Evolutionary conservation across 2,113 vertebrate genomes (phyloP).

Genomic region (Silurus asotus): DNA sequence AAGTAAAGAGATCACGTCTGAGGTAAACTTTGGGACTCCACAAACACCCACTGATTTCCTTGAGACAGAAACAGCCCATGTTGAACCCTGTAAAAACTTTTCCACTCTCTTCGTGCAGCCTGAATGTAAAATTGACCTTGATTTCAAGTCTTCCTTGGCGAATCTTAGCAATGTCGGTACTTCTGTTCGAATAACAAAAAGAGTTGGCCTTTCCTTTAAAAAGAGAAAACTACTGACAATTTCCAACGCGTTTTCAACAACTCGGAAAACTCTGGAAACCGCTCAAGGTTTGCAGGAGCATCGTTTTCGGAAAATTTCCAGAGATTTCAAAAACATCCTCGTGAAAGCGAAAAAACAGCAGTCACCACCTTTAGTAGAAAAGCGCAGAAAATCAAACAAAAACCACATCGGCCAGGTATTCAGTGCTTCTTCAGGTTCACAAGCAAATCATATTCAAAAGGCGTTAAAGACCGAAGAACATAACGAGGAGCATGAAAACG

Average conservation of each 20-base stretch:
- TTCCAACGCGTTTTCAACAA: not conserved
- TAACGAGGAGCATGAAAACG: not conserved
- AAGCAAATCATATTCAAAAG: not conserved
- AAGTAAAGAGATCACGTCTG: slow-evolving; percentile 7
- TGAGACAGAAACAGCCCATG: not conserved
- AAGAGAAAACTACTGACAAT: slow-evolving; percentile 16
- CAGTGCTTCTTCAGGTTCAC: not conserved
- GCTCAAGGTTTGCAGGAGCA: slow-evolving; percentile 1
- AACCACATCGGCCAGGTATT: not conserved
- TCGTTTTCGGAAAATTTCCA: not conserved
- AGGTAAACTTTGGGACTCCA: not conserved
- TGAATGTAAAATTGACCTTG: not conserved
- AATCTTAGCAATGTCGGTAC: not conserved
- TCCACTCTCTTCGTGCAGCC: not conserved
- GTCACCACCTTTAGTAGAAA: not conserved
- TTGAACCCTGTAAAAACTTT: not conserved
- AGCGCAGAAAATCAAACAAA: not conserved
- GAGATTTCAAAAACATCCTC: not conserved
- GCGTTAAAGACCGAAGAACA: not conserved
- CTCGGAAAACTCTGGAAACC: not conserved
- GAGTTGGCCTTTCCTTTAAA: not conserved
- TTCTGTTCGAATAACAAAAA: not conserved
- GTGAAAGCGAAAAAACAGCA: not conserved
- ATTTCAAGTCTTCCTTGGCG: not conserved
- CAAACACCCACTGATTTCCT: slow-evolving; percentile 1